phyloP scores from a whole-genome alignment of 2,888 invertebrate genomes.

The Melanophora roralis region DNA sequence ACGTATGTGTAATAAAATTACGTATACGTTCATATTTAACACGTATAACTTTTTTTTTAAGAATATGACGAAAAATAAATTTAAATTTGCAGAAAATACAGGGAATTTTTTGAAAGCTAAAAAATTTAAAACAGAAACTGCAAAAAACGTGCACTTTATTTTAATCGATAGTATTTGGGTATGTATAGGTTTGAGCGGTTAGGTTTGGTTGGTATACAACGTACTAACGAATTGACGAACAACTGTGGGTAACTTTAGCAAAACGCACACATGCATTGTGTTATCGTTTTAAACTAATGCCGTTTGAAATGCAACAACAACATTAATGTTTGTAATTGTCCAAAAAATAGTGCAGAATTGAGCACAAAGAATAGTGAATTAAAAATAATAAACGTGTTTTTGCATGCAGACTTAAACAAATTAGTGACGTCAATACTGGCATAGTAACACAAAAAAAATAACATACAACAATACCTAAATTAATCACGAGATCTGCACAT shows the following conservation, averaged over 20 bases:
- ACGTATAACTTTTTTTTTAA: not conserved
- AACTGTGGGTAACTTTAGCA: conserved; percentile 37
- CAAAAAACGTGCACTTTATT: not conserved
- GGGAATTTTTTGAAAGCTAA: conserved; percentile 12
- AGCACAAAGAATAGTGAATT: conserved; percentile 20
- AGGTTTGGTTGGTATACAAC: conserved; percentile 6
- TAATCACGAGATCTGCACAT: conserved; percentile 54
- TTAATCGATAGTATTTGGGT: not conserved
- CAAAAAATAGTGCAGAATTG: not conserved
- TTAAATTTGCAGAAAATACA: conserved; percentile 13
- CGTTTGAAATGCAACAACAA: conserved; percentile 36
- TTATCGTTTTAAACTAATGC: conserved; percentile 51
- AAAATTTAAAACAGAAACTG: not conserved
- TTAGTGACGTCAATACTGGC: conserved; percentile 60
- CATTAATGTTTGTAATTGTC: conserved; percentile 8
- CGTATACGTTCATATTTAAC: not conserved
- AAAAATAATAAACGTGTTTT: conserved; percentile 46
- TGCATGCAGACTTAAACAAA: conserved; percentile 44
- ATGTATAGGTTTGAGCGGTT: not conserved
- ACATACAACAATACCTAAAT: not conserved
- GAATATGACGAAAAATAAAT: not conserved
- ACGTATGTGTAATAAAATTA: not conserved
- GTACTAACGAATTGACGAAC: no score
- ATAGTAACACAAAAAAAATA: conserved; percentile 33
- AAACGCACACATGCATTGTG: not conserved